Evolutionary conservation across 1,140 invertebrate genomes (phyloP), one percentile per base, ranked within the genome.

Genomic region (Rhynchophorus ferrugineus): DNA sequence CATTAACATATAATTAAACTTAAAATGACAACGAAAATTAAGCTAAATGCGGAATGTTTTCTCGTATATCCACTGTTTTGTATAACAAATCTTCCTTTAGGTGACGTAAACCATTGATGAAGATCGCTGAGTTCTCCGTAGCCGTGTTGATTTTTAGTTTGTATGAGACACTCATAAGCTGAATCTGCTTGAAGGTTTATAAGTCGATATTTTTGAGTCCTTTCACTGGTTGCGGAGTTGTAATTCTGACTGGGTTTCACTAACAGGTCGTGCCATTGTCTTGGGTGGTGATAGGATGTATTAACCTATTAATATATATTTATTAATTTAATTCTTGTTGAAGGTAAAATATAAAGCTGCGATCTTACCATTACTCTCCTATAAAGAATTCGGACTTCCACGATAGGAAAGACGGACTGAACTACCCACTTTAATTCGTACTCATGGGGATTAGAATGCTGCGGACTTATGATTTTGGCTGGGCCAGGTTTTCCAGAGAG

Each of bases 261-360:
- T 1, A 69, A 43, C 36, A 82, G 73, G 62, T 85, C 83, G 57
- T 84, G 82, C 84, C 83, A 87, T 49, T 81, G 77, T 0, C 82
- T 82, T 0, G 81, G 81, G 63, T 79, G 76, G 63, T 84, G 81
- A 67, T 81, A 83, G 1, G 83, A 78, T 58, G 83, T 79, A 69
- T 86, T 86, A 61, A 82, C 78, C 81, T 83, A 70, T n/a, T n/a
- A n/a, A n/a, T n/a, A n/a, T n/a, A n/a, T n/a, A n/a, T n/a, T n/a
- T n/a, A n/a, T n/a, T n/a, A n/a, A n/a, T n/a, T n/a, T n/a, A n/a
- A n/a, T n/a, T n/a, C n/a, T n/a, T n/a, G n/a, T n/a, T n/a, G n/a
- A n/a, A 43, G 7, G 39, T 16, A 29, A 17, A 35, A 44, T 24
- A n/a, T 16, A 67, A n/a, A n/a, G n/a, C n/a, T n/a, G n/a, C n/a